Conservation (phyloP, 2,113 vertebrate species). For the Trichechus manatus region DNA sequence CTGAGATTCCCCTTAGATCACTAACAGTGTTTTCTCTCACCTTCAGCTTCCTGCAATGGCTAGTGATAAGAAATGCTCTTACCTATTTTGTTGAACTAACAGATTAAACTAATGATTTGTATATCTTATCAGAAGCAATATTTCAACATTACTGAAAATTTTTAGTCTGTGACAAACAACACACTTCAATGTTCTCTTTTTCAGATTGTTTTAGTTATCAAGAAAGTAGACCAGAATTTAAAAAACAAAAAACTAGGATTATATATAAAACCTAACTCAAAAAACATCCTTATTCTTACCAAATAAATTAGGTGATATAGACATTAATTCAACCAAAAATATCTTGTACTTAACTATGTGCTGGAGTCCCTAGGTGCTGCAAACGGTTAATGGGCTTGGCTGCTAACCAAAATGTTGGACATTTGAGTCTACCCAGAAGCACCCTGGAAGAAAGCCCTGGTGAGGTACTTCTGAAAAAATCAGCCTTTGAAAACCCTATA, state of each 20-base stretch:
- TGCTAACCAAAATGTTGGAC: background rate
- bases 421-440: background rate
- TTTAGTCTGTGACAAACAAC: constrained; percentile 15
- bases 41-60: background rate
- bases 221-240: background rate
- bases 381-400: background rate
- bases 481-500: background rate
- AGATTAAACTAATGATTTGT: constrained; percentile 39
- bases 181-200: background rate
- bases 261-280: constrained; percentile 6
- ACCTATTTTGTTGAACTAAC: constrained; percentile 32
- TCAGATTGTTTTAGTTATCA: constrained; percentile 3
- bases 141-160: background rate
- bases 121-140: constrained; percentile 51
- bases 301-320: constrained; percentile 20
- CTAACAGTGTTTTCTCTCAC: constrained; percentile 45
- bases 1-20: constrained; percentile 16
- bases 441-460: background rate
- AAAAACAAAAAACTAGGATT: constrained; percentile 10
- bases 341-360: constrained; percentile 12
- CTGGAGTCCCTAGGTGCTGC: background rate
- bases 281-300: constrained; percentile 26
- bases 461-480: background rate
- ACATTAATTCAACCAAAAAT: background rate
- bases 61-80: constrained; percentile 22